Percentiles rank a stretch among this genome's conserved stretches.
Conservation (phyloP, 2,888 invertebrate species). For the Magallana nippona region DNA sequence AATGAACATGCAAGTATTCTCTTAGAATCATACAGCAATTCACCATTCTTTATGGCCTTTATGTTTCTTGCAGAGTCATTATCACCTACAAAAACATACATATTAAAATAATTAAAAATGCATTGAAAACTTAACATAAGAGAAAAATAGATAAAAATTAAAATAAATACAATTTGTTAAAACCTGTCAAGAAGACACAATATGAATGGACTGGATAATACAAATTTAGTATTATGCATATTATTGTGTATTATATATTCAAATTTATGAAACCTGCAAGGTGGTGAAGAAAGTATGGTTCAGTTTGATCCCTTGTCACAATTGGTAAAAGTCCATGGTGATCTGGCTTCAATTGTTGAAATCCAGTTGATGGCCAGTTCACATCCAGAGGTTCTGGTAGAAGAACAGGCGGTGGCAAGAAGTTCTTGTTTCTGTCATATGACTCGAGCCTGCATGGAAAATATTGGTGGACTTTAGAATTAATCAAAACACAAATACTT, state of each 20-base stretch:
- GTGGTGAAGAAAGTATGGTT: constrained; percentile 25
- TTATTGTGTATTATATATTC: neutral
- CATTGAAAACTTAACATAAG: neutral
- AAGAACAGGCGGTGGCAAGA: constrained; percentile 1
- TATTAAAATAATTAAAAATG: neutral
- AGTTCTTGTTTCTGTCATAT: constrained; percentile 41
- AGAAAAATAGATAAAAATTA: neutral
- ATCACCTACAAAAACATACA: neutral
- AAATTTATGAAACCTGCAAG: constrained; percentile 26
- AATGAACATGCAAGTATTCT: neutral
- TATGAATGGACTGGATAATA: neutral
- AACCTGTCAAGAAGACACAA: neutral
- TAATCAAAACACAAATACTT: too few species aligned
- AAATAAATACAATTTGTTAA: neutral
- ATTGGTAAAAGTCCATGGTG: neutral
- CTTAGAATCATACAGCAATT: neutral
- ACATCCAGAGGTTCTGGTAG: constrained; percentile 41
- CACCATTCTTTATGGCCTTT: constrained; percentile 24
- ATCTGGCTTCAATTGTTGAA: constrained; percentile 34
- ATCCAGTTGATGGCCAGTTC: constrained; percentile 41
- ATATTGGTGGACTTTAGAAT: too few species aligned
- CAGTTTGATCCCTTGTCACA: neutral
- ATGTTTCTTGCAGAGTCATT: neutral
- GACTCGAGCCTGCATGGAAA: constrained; percentile 33
- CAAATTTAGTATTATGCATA: neutral